Base-by-base conservation (phyloP, 2,888 invertebrate genomes). In the Cheilosia impressa region DNA sequence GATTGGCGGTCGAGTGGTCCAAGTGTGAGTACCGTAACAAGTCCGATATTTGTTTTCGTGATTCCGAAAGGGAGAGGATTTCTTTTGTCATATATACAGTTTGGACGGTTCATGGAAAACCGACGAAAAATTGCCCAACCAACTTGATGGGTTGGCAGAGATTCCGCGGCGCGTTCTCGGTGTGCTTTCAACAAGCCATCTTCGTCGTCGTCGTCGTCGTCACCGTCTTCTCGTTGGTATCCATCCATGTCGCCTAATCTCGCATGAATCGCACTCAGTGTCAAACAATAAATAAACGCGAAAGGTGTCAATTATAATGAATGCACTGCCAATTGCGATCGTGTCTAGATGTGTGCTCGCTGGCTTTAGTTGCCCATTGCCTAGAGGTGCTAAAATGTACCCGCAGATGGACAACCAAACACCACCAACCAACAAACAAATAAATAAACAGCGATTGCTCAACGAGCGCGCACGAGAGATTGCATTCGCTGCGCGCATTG, bases 301-400 rank as follows among this genome's bases (percentile, higher is more conserved):
- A 87, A 87, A 87, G 87, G 82, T 87, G 87, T 87, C 87, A 87
- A 87, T 87, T 87, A 87, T 87, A 87, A 87, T 87, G 87, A 87
- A 87, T 87, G 87, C 87, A 87, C 87, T 87, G 87, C 87, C 87
- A 87, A 87, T 87, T 87, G 81, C 82, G 82, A 82, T 87, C 87
- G 82, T 82, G 82, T 82, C 87, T 69, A 65, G 58, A 63, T 68
- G 72, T 63, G 69, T 34, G 38, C 52, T 10, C n/a, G 53, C 38
- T 50, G 69, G 57, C 76, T 76, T 76, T 38, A 81, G 58, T 62
- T 63, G 75, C 34, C 47, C 43, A 24, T 47, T 17, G 60, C 45
- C 50, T 38, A 80, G 24, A 52, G 76, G 80, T 80, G 80, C 84
- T 80, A 80, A 84, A 84, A 79, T 78, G 41, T 34, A 27, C 41